Evolutionary conservation across 2,113 vertebrate species (phyloP), one percentile per base, ranked within the genome.

Genomic region (Festucalex cinctus): DNA sequence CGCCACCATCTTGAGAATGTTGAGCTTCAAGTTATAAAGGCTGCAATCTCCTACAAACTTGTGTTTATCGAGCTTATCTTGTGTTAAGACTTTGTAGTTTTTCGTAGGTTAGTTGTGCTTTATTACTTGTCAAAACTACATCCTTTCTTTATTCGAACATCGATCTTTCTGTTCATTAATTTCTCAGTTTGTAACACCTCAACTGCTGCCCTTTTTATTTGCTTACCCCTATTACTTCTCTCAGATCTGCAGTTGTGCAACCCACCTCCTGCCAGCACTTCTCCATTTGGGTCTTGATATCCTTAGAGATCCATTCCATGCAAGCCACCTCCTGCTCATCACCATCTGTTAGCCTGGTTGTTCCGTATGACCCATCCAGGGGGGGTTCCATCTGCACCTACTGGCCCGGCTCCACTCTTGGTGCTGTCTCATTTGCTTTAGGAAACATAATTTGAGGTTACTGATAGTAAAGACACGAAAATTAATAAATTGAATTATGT

Each of bases 301-400:
- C 60, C 60, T 26, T 26, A 16, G 60, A 44, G 60, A 62, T 62
- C 39, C 24, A 24, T 19, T 62, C 37, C 60, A 62, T 62, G 60
- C 14, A 24, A 62, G 39, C 22, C 60, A 62, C 60, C 60, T 43
- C 60, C 60, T 43, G 39, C 41, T 62, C 60, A 62, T 26, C 13
- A 10, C 60, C 60, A 62, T 62, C 60, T 62, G 60, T 62, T 62
- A 62, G 60, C 60, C 39, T 62, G 60, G 60, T 62, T 62, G 60
- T 62, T 62, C 43, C 39, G 14, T 43, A 26, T 62, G 60, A 62
- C 60, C 60, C 60, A 62, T 62, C 36, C 22, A 62, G 39, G 60
- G 28, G 28, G 60, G 60, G 60, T 62, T 62, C 60, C 60, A 62
- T 62, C 60, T 62, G 60, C 16, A 62, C 60, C 37, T 44, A 62